Evolutionary conservation across 2,113 vertebrate genomes (phyloP), one percentile per base, ranked within the genome.

Genomic region (Carollia perspicillata): DNA sequence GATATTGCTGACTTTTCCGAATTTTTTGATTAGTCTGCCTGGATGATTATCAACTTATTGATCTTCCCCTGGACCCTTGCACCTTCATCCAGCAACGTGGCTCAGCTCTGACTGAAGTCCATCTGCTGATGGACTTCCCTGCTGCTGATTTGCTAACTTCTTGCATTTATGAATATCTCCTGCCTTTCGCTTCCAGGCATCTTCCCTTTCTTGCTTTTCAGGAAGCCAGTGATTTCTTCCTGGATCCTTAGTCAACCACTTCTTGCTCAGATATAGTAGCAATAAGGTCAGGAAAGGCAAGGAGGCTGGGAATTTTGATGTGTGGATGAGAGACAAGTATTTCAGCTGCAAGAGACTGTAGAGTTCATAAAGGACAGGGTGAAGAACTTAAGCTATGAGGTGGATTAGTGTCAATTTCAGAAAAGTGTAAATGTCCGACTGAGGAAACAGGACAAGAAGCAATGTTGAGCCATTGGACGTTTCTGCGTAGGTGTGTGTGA

Each of bases 21-120:
- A 35, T 74, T 65, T 92, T 30, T 53, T 90, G 17, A 23, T n/a
- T 33, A 53, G 28, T 78, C 18, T 81, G 33, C 4, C 3, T 33
- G 20, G 10, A 63, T 37, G 35, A 44, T 71, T 77, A 55, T 68
- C 12, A 78, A 33, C 0, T 35, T 63, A 55, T 0, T 37, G 26
- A 44, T 85, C 44, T 53, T 51, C 18, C 11, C 60, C 0, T 30
- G 26, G 5, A 28, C 0, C 0, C 4, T 33, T 35, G 2, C 0
- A 28, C 12, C 33, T 72, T 68, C 18, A 33, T 17, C 28, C 44
- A 51, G 17, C 11, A 71, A 26, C 5, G 58, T 6, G 28, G 37
- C 0, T 75, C 22, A 53, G 1, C n/a, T 26, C 16, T 60, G 68
- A 35, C 74, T 18, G 22, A 71, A 78, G 28, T 40, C 17, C 30